Base-by-base conservation (phyloP, 2,888 invertebrate species). In the Azorinus chamasolen region DNA sequence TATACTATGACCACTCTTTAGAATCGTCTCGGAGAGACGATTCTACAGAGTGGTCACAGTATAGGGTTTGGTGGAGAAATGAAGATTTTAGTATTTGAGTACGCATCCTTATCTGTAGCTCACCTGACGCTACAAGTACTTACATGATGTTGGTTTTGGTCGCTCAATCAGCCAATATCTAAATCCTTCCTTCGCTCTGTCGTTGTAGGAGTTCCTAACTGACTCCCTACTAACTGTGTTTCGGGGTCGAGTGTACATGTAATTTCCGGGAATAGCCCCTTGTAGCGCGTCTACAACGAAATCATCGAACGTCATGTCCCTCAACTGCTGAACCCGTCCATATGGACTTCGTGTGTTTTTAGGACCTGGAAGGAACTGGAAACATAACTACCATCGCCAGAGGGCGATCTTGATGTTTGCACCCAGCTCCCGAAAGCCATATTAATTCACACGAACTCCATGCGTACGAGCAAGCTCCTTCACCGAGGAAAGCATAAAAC, bases 81-180 rank as follows among this genome's bases (percentile, higher is more conserved):
- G n/a, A n/a, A n/a, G n/a, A n/a, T n/a, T n/a, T n/a, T n/a, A n/a
- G n/a, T n/a, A n/a, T n/a, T n/a, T n/a, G n/a, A n/a, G n/a, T n/a
- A n/a, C n/a, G n/a, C n/a, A n/a, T n/a, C n/a, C n/a, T n/a, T n/a
- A n/a, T n/a, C n/a, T n/a, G n/a, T n/a, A n/a, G n/a, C n/a, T n/a
- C n/a, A n/a, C n/a, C n/a, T n/a, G n/a, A n/a, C n/a, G n/a, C n/a
- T n/a, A n/a, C n/a, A n/a, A n/a, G n/a, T 48, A 88, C 91, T 87
- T 83, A 92, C 92, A 91, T 25, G 61, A 79, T 6, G 91, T 92
- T 14, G 91, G 91, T 62, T 88, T 87, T 25, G 91, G 92, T 81
- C 87, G 78, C 54, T 91, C 88, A 62, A 89, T 88, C 27, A 88
- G 83, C 92, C 92, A 92, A 73, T 91, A 92, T 24, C 90, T 73